Percentiles rank a stretch among this genome's conserved stretches.
phyloP scores from a whole-genome alignment of 2,797 vertebrate genomes.

The Lycodopsis pacificus region DNA sequence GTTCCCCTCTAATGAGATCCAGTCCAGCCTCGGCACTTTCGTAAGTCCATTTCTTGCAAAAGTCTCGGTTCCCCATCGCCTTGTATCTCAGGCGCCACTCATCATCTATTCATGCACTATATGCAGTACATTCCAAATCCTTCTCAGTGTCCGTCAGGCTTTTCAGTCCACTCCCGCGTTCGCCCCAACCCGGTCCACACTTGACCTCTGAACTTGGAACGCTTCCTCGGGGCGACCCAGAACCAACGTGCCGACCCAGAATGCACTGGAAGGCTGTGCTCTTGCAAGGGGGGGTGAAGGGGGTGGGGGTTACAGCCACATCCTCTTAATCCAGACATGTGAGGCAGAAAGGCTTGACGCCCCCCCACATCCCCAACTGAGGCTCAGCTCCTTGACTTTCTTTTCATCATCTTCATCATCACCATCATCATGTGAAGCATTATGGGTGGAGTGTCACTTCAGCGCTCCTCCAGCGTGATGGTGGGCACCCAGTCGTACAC shows the following conservation, averaged over 20 bases:
- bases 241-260: constrained; percentile 73
- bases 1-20: constrained; percentile 53
- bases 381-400: constrained; percentile 76
- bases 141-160: constrained; percentile 78
- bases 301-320: constrained; percentile 45
- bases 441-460: constrained; percentile 49
- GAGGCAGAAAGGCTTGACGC: constrained; percentile 81
- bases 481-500: constrained; percentile 95
- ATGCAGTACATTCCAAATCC: constrained; percentile 66
- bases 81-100: constrained; percentile 18
- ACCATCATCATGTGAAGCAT: constrained; percentile 64
- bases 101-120: constrained; percentile 38
- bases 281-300: constrained; percentile 27
- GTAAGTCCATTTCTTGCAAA: constrained; percentile 70
- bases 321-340: constrained; percentile 80
- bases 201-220: constrained; percentile 54
- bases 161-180: constrained; percentile 71
- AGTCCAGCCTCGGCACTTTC: constrained; percentile 72
- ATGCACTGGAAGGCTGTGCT: constrained; percentile 62
- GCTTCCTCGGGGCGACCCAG: constrained; percentile 71
- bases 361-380: constrained; percentile 72
- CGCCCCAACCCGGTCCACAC: constrained; percentile 78
- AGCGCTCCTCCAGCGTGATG: constrained; percentile 93
- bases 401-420: constrained; percentile 58
- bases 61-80: constrained; percentile 64